Evolutionary conservation across 2,888 invertebrate species (phyloP), one percentile per base, ranked within the genome.

Genomic region (Heliothis peltigera): DNA sequence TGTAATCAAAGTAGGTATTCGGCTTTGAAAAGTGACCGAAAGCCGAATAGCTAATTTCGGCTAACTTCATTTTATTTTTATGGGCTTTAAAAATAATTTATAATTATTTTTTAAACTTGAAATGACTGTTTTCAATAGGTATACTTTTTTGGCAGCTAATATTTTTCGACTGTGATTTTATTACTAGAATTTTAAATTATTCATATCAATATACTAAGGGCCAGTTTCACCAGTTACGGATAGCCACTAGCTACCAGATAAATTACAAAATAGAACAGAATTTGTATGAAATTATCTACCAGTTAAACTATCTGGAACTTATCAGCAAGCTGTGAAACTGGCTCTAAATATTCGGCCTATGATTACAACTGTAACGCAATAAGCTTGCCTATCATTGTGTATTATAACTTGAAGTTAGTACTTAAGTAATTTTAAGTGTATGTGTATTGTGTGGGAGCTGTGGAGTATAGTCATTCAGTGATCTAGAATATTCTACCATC

Each of bases 301-400:
- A n/a, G n/a, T n/a, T n/a, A n/a, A n/a, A n/a, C n/a, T n/a, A n/a
- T n/a, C n/a, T n/a, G n/a, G n/a, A n/a, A n/a, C n/a, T n/a, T n/a
- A n/a, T n/a, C n/a, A n/a, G n/a, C n/a, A n/a, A n/a, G n/a, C n/a
- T n/a, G n/a, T n/a, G n/a, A n/a, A n/a, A 44, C 10, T 60, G n/a
- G 15, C 42, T 0, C n/a, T 3, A 8, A 62, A 5, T 70, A 64
- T 77, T 64, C 60, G 48, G 56, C 49, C 15, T 28, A 7, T 18
- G 4, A 12, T 18, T 15, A 18, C 25, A 69, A 54, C 15, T 54
- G 7, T 0, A 43, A 39, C 6, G 28, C 2, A 68, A 21, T 61
- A 55, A 67, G 70, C 77, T 78, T 80, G 77, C 77, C 77, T 80
- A 65, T 65, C 18, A 60, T n/a, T 67, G 25, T 74, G 61, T 75